Evolutionary conservation across 2,888 invertebrate species (phyloP).

Genomic region (Anodontia alba): DNA sequence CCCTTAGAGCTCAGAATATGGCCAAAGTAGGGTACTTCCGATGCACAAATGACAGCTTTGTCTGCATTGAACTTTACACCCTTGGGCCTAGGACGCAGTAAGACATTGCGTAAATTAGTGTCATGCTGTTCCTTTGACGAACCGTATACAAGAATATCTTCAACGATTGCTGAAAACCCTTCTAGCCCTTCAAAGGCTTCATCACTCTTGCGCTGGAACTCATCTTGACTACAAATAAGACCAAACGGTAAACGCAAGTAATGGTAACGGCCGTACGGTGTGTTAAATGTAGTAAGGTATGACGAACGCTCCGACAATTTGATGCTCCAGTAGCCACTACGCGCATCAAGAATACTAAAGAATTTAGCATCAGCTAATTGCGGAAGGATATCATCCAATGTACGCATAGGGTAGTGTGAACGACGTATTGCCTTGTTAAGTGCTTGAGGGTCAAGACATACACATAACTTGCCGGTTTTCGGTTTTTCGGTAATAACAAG

Average conservation of each 20-base stretch:
- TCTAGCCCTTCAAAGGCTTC: conserved; percentile 35
- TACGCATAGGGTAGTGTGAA: conserved; percentile 54
- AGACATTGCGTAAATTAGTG: conserved; percentile 36
- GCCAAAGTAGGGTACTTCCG: conserved; percentile 50
- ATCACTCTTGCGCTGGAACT: conserved; percentile 46
- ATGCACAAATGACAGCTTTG: conserved; percentile 40
- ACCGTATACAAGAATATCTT: conserved; percentile 49
- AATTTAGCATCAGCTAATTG: conserved; percentile 17
- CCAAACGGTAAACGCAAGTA: conserved; percentile 54
- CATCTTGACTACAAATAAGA: conserved; percentile 36
- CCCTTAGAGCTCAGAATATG: conserved; percentile 45
- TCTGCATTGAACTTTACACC: conserved; percentile 44
- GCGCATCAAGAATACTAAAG: conserved; percentile 33
- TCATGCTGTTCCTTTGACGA: conserved; percentile 52
- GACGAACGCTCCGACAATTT: conserved; percentile 46
- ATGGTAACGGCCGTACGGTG: conserved; percentile 22
- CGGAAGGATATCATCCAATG: conserved; percentile 41
- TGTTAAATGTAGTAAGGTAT: conserved; percentile 14
- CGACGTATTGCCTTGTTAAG: conserved; percentile 48
- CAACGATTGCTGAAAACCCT: conserved; percentile 36
- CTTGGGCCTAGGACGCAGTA: conserved; percentile 30
- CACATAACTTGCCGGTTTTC: conserved; percentile 23
- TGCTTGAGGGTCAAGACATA: conserved; percentile 48
- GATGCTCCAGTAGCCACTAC: conserved; percentile 41
- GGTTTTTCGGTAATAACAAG: conserved; percentile 40